These are phyloP conservation scores for Pteronotus mesoamericanus DNA, from an alignment of 2,797 vertebrate species.

Conservation along the genomic window DNA sequence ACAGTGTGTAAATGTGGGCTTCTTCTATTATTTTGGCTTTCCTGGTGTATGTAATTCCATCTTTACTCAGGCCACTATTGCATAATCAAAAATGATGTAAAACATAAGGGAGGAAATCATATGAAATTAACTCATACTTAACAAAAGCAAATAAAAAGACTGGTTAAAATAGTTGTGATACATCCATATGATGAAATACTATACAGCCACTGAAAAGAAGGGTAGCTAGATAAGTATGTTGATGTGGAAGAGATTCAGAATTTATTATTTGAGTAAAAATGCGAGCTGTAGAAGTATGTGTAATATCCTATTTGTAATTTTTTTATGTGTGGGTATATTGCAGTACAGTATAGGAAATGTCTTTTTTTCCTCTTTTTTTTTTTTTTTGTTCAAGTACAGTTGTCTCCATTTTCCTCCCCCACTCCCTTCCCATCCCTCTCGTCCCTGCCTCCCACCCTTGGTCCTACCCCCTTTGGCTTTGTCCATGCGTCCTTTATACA, in stretches of 20 bases:
- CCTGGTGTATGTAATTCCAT: constrained; percentile 12
- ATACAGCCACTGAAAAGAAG: neutral
- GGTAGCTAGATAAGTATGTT: neutral
- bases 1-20: neutral
- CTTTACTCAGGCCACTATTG: neutral
- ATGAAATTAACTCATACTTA: neutral
- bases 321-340: neutral
- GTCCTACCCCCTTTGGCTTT: no score
- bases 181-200: neutral
- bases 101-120: neutral
- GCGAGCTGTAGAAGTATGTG: neutral
- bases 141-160: neutral
- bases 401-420: no score
- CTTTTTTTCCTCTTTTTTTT: no score
- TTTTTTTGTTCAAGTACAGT: no score
- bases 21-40: constrained; percentile 31
- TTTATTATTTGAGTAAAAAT: constrained; percentile 18
- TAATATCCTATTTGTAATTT: neutral
- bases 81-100: neutral
- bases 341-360: neutral
- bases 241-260: neutral
- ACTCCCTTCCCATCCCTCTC: no score
- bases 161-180: neutral
- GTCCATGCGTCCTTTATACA: no score
- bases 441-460: no score